Percentiles rank a stretch among this genome's conserved stretches.
Conservation (phyloP, 2,113 vertebrate species). For the Lutjanus erythropterus region DNA sequence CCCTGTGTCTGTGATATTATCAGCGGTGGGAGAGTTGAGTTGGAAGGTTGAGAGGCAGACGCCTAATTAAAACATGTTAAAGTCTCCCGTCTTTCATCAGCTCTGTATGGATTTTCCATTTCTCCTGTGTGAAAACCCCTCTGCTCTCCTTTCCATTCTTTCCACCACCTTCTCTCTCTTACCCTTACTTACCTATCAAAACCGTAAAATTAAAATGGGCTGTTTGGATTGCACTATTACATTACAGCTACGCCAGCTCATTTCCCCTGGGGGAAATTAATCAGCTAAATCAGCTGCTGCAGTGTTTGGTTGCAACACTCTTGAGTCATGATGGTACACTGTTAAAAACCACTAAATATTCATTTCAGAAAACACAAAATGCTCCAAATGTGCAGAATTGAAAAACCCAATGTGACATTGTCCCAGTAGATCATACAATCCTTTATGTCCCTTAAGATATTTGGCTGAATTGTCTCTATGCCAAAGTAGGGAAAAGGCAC, state of each 20-base stretch:
- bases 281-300: conserved; percentile 23
- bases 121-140: neutral
- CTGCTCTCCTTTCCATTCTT: neutral
- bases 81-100: conserved; percentile 12
- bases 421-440: neutral
- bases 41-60: neutral
- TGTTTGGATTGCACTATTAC: neutral
- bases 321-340: conserved; percentile 6
- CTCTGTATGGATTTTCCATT: conserved; percentile 27
- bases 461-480: neutral
- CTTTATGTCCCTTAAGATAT: neutral
- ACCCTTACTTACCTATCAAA: conserved; percentile 2
- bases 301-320: conserved; percentile 20
- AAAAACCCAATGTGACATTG: neutral
- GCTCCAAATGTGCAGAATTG: conserved; percentile 6
- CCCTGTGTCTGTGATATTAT: conserved; percentile 20
- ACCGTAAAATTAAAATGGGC: neutral
- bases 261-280: conserved; percentile 24
- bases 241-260: conserved; percentile 6
- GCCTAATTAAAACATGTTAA: neutral
- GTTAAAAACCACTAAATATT: conserved; percentile 25
- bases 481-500: neutral
- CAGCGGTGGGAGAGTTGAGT: neutral
- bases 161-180: neutral
- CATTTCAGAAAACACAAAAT: conserved; percentile 14